Base-by-base conservation (phyloP, 2,888 invertebrate species). In the Diplazon laetatorius region DNA sequence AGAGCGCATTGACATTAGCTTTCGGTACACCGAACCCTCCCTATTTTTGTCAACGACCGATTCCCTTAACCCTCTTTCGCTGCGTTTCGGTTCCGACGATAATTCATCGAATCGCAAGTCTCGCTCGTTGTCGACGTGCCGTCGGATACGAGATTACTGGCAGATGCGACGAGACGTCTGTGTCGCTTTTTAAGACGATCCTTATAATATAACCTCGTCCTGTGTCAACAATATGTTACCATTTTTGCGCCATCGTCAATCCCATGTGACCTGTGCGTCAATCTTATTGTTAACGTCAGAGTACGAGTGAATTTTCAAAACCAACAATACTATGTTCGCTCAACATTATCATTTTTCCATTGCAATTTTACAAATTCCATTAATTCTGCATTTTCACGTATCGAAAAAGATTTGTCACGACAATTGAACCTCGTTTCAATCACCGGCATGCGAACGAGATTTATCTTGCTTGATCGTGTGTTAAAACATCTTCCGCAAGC, bases 181-280 rank as follows among this genome's bases (percentile, higher is more conserved):
- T 16, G 30, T 9, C 9, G 2, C 9, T 1, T 1, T 35, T 30
- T 9, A 8, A 30, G 1, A 25, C 16, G 20, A 12, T 62, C 9
- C 1, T 2, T 25, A 16, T 16, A 46, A 9, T 46, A 30, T 62
- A 62, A 44, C 65, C 65, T 65, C 65, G 65, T 50, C 30, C 8
- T 6, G 25, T 10, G 48, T 65, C 37, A 52, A 52, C 62, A 71
- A 71, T 62, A 71, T 62, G 71, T 37, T 52, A 30, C 18, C 37
- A n/a, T 50, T 60, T 50, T 25, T 1, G 2, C 18, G 22, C 2
- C 14, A 44, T 1, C 12, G 30, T 12, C 10, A 12, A 10, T 12
- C 16, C 39, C n/a, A 37, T 8, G 20, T 30, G 35, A 3, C 6
- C 16, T 22, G 8, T 12, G 16, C 3, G 9, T 1, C 10, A 30